Base-by-base conservation (phyloP, 2,888 invertebrate genomes). In the Scaptomyza reducta region DNA sequence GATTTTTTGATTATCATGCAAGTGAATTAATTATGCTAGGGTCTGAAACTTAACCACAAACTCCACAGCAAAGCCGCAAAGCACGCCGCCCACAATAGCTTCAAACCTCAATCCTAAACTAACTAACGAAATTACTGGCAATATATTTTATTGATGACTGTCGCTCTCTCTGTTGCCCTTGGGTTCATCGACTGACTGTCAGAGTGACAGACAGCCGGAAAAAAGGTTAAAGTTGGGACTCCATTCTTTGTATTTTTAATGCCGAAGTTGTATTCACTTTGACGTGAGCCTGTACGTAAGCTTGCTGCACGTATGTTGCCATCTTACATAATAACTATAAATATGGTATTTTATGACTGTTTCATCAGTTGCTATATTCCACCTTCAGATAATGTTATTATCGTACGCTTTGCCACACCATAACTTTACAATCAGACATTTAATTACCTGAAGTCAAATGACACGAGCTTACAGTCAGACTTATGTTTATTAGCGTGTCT, bases 1-100 rank as follows among this genome's bases (percentile, higher is more conserved):
- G 72, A 70, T 87, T 70, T 82, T 82, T 75, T 73, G 87, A 87
- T 82, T 82, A 84, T 82, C 78, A 87, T 81, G 87, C 85, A 80
- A 77, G 85, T 84, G 85, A 78, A 84, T 82, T 87, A 82, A 82
- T 84, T 87, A 81, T 74, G 80, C 25, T 45, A 42, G 70, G 51
- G 47, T 51, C 68, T 67, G 58, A 47, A 51, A 25, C 38, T 67
- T 54, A 57, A 50, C 49, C 56, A 71, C 58, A 47, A 59, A 11
- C 42, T 38, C 35, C 35, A 18, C 9, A 33, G 13, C n/a, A 50
- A 18, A 25, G 35, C 40, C 35, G 13, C 31, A 27, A n/a, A 13
- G n/a, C 6, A 6, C 41, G 13, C 9, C 33, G 29, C 18, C 10
- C 25, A n/a, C 13, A n/a, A 11, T 9, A 16, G 16, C 25, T 11